A percentile compares a stretch with the other conserved stretches of the same genome.
Conservation (phyloP, 2,113 vertebrate species). For the Psittacus erithacus region DNA sequence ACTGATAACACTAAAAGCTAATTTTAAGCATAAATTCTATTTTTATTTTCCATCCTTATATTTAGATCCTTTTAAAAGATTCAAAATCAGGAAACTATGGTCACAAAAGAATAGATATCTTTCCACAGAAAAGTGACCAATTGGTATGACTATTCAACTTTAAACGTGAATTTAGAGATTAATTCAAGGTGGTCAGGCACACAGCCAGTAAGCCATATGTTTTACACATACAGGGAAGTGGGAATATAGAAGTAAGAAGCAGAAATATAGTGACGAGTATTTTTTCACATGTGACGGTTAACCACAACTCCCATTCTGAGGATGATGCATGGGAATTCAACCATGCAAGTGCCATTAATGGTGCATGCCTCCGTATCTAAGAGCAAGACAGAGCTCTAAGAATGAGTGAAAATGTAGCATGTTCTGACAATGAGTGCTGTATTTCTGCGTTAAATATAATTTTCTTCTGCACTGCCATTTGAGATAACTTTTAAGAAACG, state of each 20-base stretch:
- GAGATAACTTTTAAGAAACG: neutral
- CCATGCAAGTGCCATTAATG: constrained; percentile 36
- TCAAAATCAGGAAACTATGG: neutral
- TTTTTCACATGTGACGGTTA: constrained; percentile 6
- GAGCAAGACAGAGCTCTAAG: neutral
- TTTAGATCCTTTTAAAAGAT: neutral
- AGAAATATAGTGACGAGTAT: neutral
- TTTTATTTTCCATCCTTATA: neutral
- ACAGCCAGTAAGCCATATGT: neutral
- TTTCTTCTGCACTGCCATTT: neutral
- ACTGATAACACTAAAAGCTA: neutral
- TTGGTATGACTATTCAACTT: neutral
- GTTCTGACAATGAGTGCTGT: neutral
- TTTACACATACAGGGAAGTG: neutral
- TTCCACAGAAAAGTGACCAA: neutral
- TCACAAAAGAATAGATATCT: neutral
- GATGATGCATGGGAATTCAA: neutral
- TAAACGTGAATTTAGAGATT: neutral
- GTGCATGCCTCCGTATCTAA: neutral
- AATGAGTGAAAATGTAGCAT: neutral
- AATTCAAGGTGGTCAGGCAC: neutral
- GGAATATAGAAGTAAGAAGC: constrained; percentile 5
- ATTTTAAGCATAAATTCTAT: neutral
- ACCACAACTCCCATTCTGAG: constrained; percentile 7
- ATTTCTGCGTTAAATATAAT: constrained; percentile 5